These are phyloP conservation scores for Neuroscelio doddi DNA, from an alignment of 2,888 invertebrate genomes.

Conservation along the genomic window DNA sequence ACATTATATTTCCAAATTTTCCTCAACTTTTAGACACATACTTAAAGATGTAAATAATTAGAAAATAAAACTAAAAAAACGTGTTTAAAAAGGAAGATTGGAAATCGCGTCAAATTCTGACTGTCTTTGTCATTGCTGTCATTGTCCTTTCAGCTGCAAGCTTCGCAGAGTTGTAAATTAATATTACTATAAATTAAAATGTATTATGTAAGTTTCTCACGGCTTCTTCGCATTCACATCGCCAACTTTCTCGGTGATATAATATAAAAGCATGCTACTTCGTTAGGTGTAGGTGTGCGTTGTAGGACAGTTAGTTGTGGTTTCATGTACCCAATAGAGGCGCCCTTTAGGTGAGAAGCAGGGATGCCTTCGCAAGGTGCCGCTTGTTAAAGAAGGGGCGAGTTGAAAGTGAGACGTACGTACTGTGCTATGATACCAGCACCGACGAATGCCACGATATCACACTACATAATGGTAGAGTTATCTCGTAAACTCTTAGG, in stretches of 20 bases:
- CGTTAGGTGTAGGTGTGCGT: background rate
- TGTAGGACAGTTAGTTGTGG: constrained; percentile 45
- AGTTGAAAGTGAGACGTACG: constrained; percentile 48
- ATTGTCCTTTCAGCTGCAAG: background rate
- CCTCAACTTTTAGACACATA: too few relatives aligned
- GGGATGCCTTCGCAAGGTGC: constrained; percentile 10
- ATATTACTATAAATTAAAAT: constrained; percentile 59
- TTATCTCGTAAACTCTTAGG: constrained; percentile 67
- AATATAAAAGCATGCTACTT: background rate
- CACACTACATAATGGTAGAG: constrained; percentile 57
- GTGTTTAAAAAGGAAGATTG: too few relatives aligned
- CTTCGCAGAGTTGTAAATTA: constrained; percentile 49
- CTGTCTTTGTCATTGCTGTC: constrained; percentile 7
- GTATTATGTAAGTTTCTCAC: constrained; percentile 57
- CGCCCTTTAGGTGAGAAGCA: constrained; percentile 12
- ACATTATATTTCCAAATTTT: too few relatives aligned
- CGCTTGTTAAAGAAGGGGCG: constrained; percentile 18
- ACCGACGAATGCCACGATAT: constrained; percentile 56
- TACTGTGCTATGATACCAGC: too few relatives aligned
- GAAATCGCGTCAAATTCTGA: too few relatives aligned
- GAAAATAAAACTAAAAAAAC: too few relatives aligned
- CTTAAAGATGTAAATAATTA: too few relatives aligned
- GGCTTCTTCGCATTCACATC: constrained; percentile 52
- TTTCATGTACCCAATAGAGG: constrained; percentile 37
- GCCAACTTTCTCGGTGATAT: constrained; percentile 46